Evolutionary conservation across 2,113 vertebrate genomes (phyloP), one percentile per base, ranked within the genome.

Genomic region (Oxyura jamaicensis): DNA sequence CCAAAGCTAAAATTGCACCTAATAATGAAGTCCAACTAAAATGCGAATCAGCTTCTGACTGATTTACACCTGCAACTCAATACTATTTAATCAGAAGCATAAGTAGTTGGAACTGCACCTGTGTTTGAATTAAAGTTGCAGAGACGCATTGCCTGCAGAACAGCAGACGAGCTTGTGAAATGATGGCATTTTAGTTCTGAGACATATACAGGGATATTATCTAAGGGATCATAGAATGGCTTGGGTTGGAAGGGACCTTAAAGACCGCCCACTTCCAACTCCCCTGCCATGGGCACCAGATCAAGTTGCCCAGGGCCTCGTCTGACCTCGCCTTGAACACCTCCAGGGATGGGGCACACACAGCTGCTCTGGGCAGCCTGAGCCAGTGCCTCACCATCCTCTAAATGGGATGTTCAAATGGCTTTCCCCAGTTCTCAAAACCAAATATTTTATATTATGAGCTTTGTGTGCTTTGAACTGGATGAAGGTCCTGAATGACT

Each of bases 41-140:
- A 83, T 39, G 22, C 46, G 75, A 52, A 55, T 93, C 82, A 31
- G 41, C 22, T 93, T 80, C 39, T 90, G 56, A 31, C 59, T 91
- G 91, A 88, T 96, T 93, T 94, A 62, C 83, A 95, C 87, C 90
- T 93, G 82, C 59, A 91, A 14, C 60, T 90, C 79, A 67, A 7
- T 67, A 11, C 60, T 60, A 44, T 75, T 91, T 86, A 91, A 93
- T 95, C 83, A 71, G 87, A 88, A 79, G 63, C 31, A 35, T 10
- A 35, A 94, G 80, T 81, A 55, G 36, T 39, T 86, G 73, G 60
- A 58, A 14, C 28, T 74, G 75, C 90, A 91, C 91, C 91, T 96
- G 83, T 63, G 75, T 22, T 73, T 91, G 87, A 93, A 81, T 77
- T 96, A 52, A 75, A 91, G 67, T 4, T 59, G n/a, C 75, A 90